Evolutionary conservation across 2,113 vertebrate species (phyloP).

Genomic region (Apteryx owenii): DNA sequence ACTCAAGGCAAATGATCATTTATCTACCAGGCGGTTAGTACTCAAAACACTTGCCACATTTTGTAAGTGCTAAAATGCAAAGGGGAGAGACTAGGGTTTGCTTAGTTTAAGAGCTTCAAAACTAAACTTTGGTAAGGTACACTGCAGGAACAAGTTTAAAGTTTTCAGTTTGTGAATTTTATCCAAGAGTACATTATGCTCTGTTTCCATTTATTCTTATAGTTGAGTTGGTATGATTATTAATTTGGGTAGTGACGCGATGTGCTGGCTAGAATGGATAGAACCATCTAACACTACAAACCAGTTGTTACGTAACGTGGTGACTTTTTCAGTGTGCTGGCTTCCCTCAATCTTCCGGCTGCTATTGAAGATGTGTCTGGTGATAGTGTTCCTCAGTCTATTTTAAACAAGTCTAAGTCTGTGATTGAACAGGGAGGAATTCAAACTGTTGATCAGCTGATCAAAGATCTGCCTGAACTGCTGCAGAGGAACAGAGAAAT

Average conservation of each 20-base stretch:
- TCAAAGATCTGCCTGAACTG: slow-evolving; percentile 93
- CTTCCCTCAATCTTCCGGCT: slow-evolving; percentile 96
- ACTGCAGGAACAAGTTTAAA: background rate
- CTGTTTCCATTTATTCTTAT: background rate
- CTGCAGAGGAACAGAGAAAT: slow-evolving; percentile 96
- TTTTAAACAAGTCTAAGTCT: slow-evolving; percentile 90
- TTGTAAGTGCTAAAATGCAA: background rate
- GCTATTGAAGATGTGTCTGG: slow-evolving; percentile 97
- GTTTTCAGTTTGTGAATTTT: background rate
- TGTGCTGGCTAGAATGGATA: background rate
- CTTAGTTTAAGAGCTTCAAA: background rate
- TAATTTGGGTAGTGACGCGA: background rate
- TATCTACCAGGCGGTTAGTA: background rate
- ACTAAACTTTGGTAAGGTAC: background rate
- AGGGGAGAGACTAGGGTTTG: background rate
- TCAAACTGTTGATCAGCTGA: slow-evolving; percentile 94
- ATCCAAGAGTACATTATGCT: accelerated
- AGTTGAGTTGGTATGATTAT: background rate
- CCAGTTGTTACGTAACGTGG: background rate
- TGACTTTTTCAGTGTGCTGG: slow-evolving; percentile 84
- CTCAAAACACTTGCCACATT: background rate
- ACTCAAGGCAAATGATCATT: background rate
- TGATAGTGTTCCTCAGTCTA: slow-evolving; percentile 94
- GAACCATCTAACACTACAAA: background rate
- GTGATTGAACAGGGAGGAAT: slow-evolving; percentile 92